Evolutionary conservation across 1,140 invertebrate genomes (phyloP).

Genomic region (Sweltsa coloradensis): DNA sequence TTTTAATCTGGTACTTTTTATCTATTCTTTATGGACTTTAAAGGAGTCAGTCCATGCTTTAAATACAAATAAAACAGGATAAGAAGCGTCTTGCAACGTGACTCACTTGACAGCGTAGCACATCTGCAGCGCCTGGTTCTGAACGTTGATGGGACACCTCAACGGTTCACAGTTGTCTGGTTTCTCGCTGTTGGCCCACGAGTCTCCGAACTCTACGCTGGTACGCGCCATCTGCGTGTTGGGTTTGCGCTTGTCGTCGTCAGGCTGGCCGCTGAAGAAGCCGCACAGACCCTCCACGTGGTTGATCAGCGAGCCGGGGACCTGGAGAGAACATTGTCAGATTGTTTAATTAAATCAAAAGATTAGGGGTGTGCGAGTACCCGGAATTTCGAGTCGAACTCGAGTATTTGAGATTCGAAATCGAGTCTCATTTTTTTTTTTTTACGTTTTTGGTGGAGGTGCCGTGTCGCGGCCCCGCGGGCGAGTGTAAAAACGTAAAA

Average conservation of each 20-base stretch:
- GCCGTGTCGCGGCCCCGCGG: too few relatives aligned
- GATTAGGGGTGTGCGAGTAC: too few relatives aligned
- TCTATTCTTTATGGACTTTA: too few relatives aligned
- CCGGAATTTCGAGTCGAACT: too few relatives aligned
- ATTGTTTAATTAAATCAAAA: not conserved
- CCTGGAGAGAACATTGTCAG: constrained; percentile 16
- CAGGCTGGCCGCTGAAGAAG: constrained; percentile 47
- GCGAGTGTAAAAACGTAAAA: too few relatives aligned
- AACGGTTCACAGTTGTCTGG: constrained; percentile 37
- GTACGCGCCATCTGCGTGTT: constrained; percentile 45
- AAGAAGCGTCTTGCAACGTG: too few relatives aligned
- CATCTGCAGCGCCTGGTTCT: constrained; percentile 45
- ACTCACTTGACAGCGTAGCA: constrained; percentile 37
- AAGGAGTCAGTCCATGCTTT: too few relatives aligned
- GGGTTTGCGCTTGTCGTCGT: constrained; percentile 57
- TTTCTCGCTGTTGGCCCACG: constrained; percentile 46
- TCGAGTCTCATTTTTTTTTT: too few relatives aligned
- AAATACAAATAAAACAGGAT: too few relatives aligned
- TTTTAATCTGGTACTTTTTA: too few relatives aligned
- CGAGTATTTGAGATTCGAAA: too few relatives aligned
- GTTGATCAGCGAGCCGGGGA: constrained; percentile 37
- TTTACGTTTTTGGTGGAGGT: too few relatives aligned
- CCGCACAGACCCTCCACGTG: constrained; percentile 68
- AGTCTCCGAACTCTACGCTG: constrained; percentile 56
- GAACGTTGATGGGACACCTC: constrained; percentile 40